Evolutionary conservation across 2,797 vertebrate species (phyloP).

Genomic region (Anas bernieri): DNA sequence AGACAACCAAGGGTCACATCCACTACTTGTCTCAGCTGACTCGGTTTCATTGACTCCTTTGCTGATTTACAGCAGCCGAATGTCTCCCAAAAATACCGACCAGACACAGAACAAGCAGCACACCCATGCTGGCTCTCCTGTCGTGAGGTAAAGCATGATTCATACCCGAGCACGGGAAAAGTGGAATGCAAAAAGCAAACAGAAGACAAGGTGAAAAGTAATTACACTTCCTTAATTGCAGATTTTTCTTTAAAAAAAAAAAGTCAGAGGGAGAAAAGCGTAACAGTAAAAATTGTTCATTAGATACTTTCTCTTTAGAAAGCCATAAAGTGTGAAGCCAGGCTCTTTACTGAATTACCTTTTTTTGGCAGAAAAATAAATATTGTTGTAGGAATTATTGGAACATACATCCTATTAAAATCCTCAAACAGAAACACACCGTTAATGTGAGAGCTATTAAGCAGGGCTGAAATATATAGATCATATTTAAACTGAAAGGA

Average conservation of each 20-base stretch:
- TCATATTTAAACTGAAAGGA: conserved; percentile 33
- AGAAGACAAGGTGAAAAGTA: conserved; percentile 58
- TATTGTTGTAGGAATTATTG: conserved; percentile 12
- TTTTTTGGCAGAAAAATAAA: conserved; percentile 17
- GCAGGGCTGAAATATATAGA: conserved; percentile 10
- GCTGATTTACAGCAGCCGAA: conserved; percentile 24
- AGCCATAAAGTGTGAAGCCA: neutral
- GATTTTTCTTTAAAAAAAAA: neutral
- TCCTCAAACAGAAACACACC: neutral
- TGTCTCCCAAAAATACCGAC: neutral
- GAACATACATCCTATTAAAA: neutral
- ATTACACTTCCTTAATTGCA: conserved; percentile 38
- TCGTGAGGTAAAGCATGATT: conserved; percentile 40
- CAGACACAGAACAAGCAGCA: conserved; percentile 31
- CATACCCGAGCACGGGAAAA: conserved; percentile 1
- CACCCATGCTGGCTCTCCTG: neutral
- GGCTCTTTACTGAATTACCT: neutral
- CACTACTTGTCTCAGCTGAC: conserved; percentile 10
- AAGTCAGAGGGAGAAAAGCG: neutral
- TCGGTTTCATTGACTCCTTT: conserved; percentile 4
- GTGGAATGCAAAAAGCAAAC: conserved; percentile 50
- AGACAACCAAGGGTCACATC: conserved; percentile 26
- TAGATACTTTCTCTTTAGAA: conserved; percentile 1
- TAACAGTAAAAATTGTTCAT: neutral
- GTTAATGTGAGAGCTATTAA: neutral